A percentile compares a stretch with the other conserved stretches of the same genome.
Conservation (phyloP, 2,113 vertebrate species). For the Megatriorchis doriae region DNA sequence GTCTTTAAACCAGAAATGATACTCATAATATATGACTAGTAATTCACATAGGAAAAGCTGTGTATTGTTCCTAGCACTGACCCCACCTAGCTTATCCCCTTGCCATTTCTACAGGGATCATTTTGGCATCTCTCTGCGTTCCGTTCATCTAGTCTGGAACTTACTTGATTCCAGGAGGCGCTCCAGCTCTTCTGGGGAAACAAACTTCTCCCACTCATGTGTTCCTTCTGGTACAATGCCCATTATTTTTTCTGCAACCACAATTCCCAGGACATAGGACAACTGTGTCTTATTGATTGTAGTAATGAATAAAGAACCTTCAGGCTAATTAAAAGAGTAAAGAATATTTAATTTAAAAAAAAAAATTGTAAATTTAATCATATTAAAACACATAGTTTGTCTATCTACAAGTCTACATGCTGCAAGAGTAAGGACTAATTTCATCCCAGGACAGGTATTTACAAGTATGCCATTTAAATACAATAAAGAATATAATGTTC, state of each 20-base stretch:
- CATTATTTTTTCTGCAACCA: constrained; percentile 85
- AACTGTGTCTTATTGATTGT: constrained; percentile 92
- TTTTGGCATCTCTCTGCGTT: background rate
- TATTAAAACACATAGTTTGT: background rate
- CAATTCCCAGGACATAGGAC: constrained; percentile 87
- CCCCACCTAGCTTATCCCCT: background rate
- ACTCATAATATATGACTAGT: background rate
- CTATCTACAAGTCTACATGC: background rate
- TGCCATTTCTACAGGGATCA: background rate
- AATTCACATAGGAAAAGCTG: background rate
- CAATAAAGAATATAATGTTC: background rate
- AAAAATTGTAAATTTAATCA: background rate
- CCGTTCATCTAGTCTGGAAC: constrained; percentile 45
- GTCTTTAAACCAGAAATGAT: background rate
- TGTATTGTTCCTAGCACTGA: background rate
- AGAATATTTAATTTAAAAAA: background rate
- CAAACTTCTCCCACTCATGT: constrained; percentile 95
- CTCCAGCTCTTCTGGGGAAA: constrained; percentile 87
- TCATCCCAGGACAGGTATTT: background rate
- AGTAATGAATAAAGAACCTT: constrained; percentile 92
- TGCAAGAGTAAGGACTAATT: background rate
- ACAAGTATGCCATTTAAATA: background rate
- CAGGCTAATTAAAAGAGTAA: constrained; percentile 72
- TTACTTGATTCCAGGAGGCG: constrained; percentile 87
- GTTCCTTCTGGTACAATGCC: constrained; percentile 89